Percentiles rank a stretch among this genome's conserved stretches.
Conservation (phyloP, 2,797 vertebrate species). For the Lithobates sylvaticus region DNA sequence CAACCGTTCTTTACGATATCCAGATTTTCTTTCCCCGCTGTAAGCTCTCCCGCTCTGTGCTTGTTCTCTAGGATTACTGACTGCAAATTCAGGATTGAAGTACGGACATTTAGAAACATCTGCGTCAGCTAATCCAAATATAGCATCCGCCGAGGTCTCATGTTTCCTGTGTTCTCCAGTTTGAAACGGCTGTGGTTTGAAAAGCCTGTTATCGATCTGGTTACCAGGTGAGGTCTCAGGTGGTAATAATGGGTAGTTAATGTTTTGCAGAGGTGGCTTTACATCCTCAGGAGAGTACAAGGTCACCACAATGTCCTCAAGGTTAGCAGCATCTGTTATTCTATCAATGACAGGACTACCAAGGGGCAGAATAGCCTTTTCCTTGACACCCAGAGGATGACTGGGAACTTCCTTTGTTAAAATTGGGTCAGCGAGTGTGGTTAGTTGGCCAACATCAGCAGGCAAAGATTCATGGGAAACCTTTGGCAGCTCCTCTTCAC, state of each 20-base stretch:
- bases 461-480: background rate
- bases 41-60: background rate
- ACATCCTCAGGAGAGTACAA: slow-evolving; percentile 10
- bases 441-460: fast-evolving
- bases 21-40: background rate
- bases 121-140: slow-evolving; percentile 20
- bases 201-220: slow-evolving; percentile 6
- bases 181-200: background rate
- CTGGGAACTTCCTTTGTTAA: background rate
- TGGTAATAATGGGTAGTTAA: background rate
- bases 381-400: background rate
- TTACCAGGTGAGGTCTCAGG: background rate
- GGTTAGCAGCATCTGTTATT: background rate
- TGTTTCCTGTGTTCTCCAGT: background rate
- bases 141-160: background rate
- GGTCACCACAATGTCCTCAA: background rate
- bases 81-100: slow-evolving; percentile 20
- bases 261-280: background rate
- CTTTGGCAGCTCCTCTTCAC: fast-evolving
- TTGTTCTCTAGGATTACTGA: background rate
- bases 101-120: slow-evolving; percentile 40
- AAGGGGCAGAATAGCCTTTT: background rate
- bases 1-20: background rate
- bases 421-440: background rate
- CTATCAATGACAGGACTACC: background rate